Percentiles rank a stretch among this genome's conserved stretches.
phyloP scores from a whole-genome alignment of 2,113 vertebrate species.

The Cnemophilus loriae region DNA sequence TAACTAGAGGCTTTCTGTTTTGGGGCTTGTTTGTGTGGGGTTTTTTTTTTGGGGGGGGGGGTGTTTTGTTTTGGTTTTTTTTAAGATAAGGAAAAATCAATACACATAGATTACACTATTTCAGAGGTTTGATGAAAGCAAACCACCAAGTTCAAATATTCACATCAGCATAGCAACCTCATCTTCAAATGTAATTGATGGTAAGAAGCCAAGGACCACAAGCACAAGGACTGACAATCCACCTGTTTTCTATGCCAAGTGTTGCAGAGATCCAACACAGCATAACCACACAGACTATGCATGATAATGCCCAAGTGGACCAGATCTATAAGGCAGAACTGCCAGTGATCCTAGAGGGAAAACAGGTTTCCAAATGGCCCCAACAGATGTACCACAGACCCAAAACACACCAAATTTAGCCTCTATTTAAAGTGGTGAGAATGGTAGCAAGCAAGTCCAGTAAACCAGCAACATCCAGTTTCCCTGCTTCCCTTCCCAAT shows the following conservation, averaged over 20 bases:
- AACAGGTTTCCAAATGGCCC: neutral
- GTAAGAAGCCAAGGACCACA: neutral
- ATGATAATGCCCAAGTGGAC: neutral
- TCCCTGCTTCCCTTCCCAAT: neutral
- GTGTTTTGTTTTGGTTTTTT: neutral
- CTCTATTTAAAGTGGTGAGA: neutral
- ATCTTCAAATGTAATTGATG: neutral
- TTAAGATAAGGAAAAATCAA: neutral
- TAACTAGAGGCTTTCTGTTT: neutral
- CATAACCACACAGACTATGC: neutral
- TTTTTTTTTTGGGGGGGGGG: rapidly evolving
- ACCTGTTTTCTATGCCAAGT: neutral
- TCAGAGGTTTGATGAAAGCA: neutral
- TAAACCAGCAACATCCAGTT: neutral
- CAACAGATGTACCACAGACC: neutral
- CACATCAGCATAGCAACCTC: neutral
- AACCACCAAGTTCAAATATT: neutral
- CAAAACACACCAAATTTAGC: neutral
- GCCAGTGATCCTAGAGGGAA: neutral
- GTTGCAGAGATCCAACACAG: neutral
- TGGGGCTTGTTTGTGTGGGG: neutral
- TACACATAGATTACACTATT: neutral
- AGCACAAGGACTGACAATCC: neutral
- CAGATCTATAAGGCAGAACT: neutral
- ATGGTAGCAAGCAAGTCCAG: neutral